Conservation (phyloP, 2,113 vertebrate genomes). For the Eulemur macaco region DNA sequence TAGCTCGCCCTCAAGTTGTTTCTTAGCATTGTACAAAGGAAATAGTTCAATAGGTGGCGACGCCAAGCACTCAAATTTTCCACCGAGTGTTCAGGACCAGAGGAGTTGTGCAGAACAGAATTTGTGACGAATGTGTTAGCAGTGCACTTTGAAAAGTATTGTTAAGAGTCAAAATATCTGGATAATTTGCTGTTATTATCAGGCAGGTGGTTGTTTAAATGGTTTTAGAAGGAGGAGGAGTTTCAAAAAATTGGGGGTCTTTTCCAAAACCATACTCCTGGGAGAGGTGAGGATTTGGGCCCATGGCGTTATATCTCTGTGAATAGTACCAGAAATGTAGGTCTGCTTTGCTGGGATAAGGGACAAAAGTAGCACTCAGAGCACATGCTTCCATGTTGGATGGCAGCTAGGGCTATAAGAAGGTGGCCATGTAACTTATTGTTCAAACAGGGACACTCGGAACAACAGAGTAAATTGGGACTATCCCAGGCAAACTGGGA, state of each 20-base stretch:
- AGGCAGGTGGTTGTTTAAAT: not conserved
- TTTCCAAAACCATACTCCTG: not conserved
- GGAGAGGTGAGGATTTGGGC: not conserved
- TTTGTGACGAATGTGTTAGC: not conserved
- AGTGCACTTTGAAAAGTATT: not conserved
- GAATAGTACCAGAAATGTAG: not conserved
- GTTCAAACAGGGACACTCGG: not conserved
- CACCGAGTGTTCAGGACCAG: not conserved
- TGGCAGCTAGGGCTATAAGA: not conserved
- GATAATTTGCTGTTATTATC: not conserved
- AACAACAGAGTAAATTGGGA: not conserved
- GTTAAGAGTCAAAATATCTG: not conserved
- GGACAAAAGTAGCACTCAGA: not conserved
- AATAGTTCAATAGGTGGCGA: not conserved
- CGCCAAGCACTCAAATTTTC: not conserved
- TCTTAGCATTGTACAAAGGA: not conserved
- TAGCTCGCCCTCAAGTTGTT: not conserved
- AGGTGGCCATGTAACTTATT: not conserved
- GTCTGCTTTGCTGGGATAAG: not conserved
- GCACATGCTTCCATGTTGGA: not conserved
- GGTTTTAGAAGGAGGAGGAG: not conserved
- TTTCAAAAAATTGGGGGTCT: not conserved
- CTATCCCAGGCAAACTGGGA: not conserved
- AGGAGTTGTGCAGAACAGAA: not conserved
- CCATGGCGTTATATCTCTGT: not conserved